Evolutionary conservation across 2,888 invertebrate genomes (phyloP).

Genomic region (Eucera pruinosa): DNA sequence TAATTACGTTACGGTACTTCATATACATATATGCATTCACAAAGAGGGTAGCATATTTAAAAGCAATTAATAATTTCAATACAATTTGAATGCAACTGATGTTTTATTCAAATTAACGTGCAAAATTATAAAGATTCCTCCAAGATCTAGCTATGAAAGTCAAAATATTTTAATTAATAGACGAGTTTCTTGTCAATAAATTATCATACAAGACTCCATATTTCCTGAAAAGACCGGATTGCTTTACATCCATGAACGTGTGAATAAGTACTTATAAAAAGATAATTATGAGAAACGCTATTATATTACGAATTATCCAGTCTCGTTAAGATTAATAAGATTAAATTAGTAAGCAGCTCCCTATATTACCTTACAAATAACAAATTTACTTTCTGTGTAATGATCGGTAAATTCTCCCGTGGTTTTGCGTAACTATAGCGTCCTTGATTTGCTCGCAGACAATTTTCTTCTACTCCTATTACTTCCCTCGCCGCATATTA

Average conservation of each 20-base stretch:
- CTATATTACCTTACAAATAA: neutral
- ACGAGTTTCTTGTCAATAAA: slow-evolving; percentile 29
- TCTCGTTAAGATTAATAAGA: slow-evolving; percentile 23
- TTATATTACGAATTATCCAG: slow-evolving; percentile 19
- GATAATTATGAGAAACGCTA: slow-evolving; percentile 4
- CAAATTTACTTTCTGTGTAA: slow-evolving; percentile 7
- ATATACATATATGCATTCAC: neutral
- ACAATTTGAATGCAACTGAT: neutral
- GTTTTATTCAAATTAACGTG: slow-evolving; percentile 9
- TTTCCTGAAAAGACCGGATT: slow-evolving; percentile 5
- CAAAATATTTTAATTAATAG: slow-evolving; percentile 30
- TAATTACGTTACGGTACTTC: too few relatives aligned
- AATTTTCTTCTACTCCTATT: neutral
- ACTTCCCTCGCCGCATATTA: neutral
- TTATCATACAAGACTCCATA: slow-evolving; percentile 4
- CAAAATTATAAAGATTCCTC: neutral
- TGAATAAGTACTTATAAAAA: slow-evolving; percentile 14
- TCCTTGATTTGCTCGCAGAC: neutral
- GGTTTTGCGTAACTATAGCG: neutral
- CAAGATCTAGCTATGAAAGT: slow-evolving; percentile 20
- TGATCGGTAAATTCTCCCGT: neutral
- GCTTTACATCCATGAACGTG: slow-evolving; percentile 8
- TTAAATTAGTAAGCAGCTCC: neutral
- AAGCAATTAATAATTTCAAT: too few relatives aligned
- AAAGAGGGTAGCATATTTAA: too few relatives aligned